phyloP scores from a whole-genome alignment of 2,888 invertebrate species.

The Dione juno region DNA sequence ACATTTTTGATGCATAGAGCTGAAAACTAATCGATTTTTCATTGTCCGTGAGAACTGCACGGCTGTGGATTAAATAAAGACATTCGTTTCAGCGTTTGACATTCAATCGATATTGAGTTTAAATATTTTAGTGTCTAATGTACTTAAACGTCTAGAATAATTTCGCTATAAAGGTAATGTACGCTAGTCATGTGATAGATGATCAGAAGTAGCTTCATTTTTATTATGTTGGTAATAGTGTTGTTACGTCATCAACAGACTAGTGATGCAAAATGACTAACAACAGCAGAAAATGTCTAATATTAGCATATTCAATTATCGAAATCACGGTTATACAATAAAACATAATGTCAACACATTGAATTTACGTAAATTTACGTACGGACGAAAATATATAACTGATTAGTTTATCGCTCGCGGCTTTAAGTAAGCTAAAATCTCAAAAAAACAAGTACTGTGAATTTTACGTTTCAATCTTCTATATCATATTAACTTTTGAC shows the following conservation, averaged over 20 bases:
- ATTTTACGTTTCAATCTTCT: no score
- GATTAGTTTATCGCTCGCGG: no score
- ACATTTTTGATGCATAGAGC: constrained; percentile 20
- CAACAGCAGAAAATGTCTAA: neutral
- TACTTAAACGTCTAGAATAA: neutral
- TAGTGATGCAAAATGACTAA: neutral
- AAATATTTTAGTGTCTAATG: neutral
- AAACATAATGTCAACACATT: neutral
- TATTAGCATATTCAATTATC: neutral
- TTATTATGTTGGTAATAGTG: no score
- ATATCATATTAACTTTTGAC: no score
- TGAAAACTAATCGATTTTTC: constrained; percentile 32
- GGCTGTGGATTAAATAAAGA: constrained; percentile 2
- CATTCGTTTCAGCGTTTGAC: neutral
- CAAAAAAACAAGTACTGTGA: no score
- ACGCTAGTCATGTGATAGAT: no score
- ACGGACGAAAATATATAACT: neutral
- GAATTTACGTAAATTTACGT: neutral
- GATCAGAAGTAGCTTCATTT: no score
- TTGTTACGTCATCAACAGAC: neutral
- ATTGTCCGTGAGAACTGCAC: constrained; percentile 28
- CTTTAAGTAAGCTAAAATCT: no score
- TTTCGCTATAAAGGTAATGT: neutral
- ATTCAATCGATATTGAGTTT: constrained; percentile 7
- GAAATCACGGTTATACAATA: constrained; percentile 6